Evolutionary conservation across 2,888 invertebrate species (phyloP).

Genomic region (Dicyrtoma fusca): DNA sequence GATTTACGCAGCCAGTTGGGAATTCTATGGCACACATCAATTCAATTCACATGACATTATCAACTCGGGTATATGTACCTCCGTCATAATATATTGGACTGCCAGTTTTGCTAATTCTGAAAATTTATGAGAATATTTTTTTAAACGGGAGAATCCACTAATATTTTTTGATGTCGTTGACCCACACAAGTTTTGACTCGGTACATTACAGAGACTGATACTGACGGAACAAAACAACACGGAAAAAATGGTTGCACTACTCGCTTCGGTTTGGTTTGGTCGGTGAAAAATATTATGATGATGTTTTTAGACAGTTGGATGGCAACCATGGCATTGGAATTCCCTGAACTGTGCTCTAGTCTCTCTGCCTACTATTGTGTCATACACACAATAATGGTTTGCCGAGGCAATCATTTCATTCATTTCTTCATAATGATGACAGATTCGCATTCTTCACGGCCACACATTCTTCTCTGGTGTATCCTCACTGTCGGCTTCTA

Average conservation of each 20-base stretch:
- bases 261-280: conserved; percentile 32
- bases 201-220: no score
- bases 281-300: conserved; percentile 35
- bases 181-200: conserved; percentile 5
- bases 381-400: conserved; percentile 26
- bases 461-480: conserved; percentile 34
- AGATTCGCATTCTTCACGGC: conserved; percentile 40
- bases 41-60: no score
- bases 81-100: no score
- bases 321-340: conserved; percentile 39
- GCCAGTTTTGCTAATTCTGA: no score
- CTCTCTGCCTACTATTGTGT: conserved; percentile 31
- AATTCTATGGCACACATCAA: no score
- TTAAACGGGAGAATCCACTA: no score
- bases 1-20: no score
- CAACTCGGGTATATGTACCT: no score
- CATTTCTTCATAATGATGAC: conserved; percentile 41
- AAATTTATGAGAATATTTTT: no score
- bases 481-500: conserved; percentile 23
- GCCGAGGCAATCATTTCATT: conserved; percentile 40
- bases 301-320: conserved; percentile 32
- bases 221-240: no score
- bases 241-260: not conserved
- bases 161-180: conserved; percentile 24
- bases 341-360: conserved; percentile 27